Percentiles rank a stretch among this genome's conserved stretches.
Conservation (phyloP, 2,888 invertebrate species). For the Glyphotaelius pellucidus region DNA sequence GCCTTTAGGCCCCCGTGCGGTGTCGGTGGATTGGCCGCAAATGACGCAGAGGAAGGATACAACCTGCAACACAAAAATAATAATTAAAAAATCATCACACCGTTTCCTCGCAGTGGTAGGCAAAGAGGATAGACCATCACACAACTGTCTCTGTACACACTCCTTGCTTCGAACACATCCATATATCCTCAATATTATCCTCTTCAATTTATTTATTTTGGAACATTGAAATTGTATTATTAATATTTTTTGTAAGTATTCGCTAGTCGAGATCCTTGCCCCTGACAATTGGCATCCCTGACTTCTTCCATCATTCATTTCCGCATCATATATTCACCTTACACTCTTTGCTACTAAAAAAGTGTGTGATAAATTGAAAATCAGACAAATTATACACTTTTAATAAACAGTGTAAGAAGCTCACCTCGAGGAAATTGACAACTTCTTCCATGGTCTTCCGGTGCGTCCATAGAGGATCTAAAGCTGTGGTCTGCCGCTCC, state of each 20-base stretch:
- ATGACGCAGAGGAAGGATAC: slow-evolving; percentile 51
- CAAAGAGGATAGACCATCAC: no score
- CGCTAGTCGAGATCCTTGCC: no score
- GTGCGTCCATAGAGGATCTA: slow-evolving; percentile 73
- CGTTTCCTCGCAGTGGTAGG: no score
- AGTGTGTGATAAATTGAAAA: not conserved
- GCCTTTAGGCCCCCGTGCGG: slow-evolving; percentile 17
- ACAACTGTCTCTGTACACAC: no score
- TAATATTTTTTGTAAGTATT: no score
- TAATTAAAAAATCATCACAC: no score
- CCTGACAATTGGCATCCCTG: no score
- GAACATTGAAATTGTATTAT: no score
- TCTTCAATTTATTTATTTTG: no score
- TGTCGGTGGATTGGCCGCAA: slow-evolving; percentile 31
- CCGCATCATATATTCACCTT: not conserved
- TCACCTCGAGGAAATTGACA: slow-evolving; percentile 81
- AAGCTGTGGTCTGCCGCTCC: slow-evolving; percentile 71
- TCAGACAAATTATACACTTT: not conserved
- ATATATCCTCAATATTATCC: no score
- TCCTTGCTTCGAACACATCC: no score
- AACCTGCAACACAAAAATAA: slow-evolving; percentile 38
- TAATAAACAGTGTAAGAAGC: slow-evolving; percentile 58
- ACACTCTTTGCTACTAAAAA: not conserved
- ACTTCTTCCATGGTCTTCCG: slow-evolving; percentile 77
- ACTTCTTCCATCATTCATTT: not conserved